Base-by-base conservation (phyloP, 2,113 vertebrate species). In the Cyphomyrus plagiostoma region DNA sequence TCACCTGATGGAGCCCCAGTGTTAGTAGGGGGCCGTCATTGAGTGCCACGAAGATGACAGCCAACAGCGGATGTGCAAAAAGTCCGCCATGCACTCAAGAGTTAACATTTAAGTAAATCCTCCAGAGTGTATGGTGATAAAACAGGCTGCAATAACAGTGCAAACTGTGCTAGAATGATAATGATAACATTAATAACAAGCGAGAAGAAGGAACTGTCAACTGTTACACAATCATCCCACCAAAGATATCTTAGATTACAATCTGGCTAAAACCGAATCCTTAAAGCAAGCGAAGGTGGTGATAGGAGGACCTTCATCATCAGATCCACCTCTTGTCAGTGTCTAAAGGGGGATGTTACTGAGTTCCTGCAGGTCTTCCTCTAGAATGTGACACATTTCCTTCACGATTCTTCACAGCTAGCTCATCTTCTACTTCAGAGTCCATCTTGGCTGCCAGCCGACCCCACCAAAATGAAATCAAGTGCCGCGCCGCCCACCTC, bases 401-500 rank as follows among this genome's bases (percentile, higher is more conserved):
- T 70, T 42, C 35, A 8, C 11, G 11, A 19, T 49, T n/a, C 21
- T 17, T 21, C 26, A 45, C 42, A 23, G 35, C 87, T 46, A 39
- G 56, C 5, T 66, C 70, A 42, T 80, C 46, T 80, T 39, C 45
- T 52, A 26, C 45, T 35, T 84, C 74, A 62, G 80, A 48, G 53
- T 62, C 50, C 30, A 53, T 52, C 50, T 39, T 15, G 4, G 13
- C 19, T 62, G 80, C 90, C 85, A 50, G 87, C 48, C 1, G 39
- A 23, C 90, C 90, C 90, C 91, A 83, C 53, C 21, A 11, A 93
- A 87, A 88, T 3, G 82, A 92, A 91, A 90, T 89, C 21, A 30
- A 39, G n/a, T 46, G 48, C 80, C 46, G 90, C 92, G 74, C 86
- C 90, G 89, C 84, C 91, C 94, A 91, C 93, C 50, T 50, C 42